Evolutionary conservation across 2,113 vertebrate genomes (phyloP), one percentile per base, ranked within the genome.

Genomic region (Pterocles burchelli): DNA sequence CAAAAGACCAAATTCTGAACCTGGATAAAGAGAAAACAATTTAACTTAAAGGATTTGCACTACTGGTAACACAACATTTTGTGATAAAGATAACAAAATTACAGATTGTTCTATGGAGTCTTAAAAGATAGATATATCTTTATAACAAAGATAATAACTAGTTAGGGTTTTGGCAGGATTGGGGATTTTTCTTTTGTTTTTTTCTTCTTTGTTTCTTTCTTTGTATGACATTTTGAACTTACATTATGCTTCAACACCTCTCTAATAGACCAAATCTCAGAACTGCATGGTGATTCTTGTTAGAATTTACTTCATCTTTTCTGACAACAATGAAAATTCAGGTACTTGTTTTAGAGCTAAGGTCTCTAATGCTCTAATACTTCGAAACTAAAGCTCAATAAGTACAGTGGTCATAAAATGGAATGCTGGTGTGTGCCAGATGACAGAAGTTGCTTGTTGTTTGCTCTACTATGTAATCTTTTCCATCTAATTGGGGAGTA

Each of bases 401-500:
- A 34, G 26, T 70, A 29, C 11, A 41, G 6, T 81, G 51, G 9
- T 41, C 88, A 43, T 65, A 33, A 84, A 87, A 84, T 41, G 11
- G 29, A 90, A n/a, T 9, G 2, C 21, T 0, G 0, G 11, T 55
- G 13, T 65, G 10, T 75, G 83, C 48, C 34, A 67, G 36, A 20
- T 90, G 19, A 3, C 52, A 29, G 21, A 71, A 74, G 10, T 18
- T 41, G 28, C 14, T 34, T 41, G 9, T n/a, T 58, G 45, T 65
- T 72, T 71, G 11, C 29, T 66, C 20, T 61, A 1, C 48, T 83
- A 33, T n/a, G 11, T 46, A 58, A 31, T 38, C 8, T 67, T 82
- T 85, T 72, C 25, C 9, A 13, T 46, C 20, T 68, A 33, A 55
- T 14, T 63, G 25, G 41, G 28, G 19, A 78, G 12, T 85, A 43